phyloP scores from a whole-genome alignment of 2,113 vertebrate genomes.

The Callospermophilus lateralis region DNA sequence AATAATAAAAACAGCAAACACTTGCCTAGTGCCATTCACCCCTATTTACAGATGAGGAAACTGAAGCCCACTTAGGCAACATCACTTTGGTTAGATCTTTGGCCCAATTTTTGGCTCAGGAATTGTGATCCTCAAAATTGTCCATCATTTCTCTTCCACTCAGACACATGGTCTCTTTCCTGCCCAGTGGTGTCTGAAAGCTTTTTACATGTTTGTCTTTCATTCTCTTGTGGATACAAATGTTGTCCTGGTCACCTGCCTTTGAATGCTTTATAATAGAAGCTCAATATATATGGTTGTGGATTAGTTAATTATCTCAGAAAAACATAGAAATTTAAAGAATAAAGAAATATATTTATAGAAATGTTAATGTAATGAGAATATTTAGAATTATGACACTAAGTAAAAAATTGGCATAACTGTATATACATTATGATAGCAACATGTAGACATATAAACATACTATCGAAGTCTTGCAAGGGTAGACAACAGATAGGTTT shows the following conservation, averaged over 20 bases:
- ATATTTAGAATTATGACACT: neutral
- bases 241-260: neutral
- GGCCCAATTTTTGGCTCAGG: neutral
- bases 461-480: neutral
- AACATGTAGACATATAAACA: neutral
- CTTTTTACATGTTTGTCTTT: neutral
- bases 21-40: neutral
- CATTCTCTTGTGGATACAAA: neutral
- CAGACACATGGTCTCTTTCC: neutral
- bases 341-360: conserved; percentile 16
- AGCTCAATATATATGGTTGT: neutral
- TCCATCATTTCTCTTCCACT: neutral
- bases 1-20: conserved; percentile 25
- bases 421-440: neutral
- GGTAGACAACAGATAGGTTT: neutral
- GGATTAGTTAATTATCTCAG: neutral
- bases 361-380: conserved; percentile 2
- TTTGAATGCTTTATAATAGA: neutral
- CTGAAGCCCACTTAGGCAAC: neutral
- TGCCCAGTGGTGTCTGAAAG: neutral
- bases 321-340: neutral
- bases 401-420: conserved; percentile 5
- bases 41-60: neutral
- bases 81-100: neutral
- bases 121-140: neutral